Evolutionary conservation across 1,140 invertebrate species (phyloP).

Genomic region (Neodiprion virginianus): DNA sequence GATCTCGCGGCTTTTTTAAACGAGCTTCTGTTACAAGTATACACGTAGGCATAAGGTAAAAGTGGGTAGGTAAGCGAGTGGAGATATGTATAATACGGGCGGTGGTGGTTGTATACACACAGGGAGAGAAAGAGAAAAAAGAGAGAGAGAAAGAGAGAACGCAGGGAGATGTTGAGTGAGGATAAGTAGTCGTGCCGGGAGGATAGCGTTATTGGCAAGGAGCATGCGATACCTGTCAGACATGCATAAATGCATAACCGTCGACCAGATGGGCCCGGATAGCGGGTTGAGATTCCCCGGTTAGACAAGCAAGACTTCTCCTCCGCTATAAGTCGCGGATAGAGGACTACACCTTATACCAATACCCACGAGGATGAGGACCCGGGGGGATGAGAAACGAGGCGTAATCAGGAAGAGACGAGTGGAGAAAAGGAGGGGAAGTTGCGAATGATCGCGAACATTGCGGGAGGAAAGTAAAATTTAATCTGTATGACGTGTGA

Average conservation of each 20-base stretch:
- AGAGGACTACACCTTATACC: background rate
- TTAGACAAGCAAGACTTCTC: constrained; percentile 37
- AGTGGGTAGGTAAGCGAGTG: background rate
- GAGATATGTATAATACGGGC: background rate
- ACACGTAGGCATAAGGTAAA: no score
- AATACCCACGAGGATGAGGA: background rate
- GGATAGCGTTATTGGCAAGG: constrained; percentile 50
- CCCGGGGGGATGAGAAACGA: no score
- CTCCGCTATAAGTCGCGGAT: background rate
- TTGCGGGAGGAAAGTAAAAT: no score
- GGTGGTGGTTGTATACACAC: background rate
- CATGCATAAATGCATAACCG: constrained; percentile 54
- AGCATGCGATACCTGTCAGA: constrained; percentile 52
- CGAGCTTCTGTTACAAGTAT: no score
- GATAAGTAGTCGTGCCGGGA: background rate
- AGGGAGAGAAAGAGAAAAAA: background rate
- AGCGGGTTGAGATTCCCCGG: constrained; percentile 40
- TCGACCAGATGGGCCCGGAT: constrained; percentile 46
- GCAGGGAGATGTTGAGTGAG: constrained; percentile 20
- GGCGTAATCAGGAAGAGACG: no score
- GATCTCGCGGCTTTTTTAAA: no score
- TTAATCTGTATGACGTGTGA: no score
- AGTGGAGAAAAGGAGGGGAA: no score
- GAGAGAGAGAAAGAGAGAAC: background rate
- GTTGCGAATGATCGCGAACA: no score